These are phyloP conservation scores for Catharus bicknelli DNA, from an alignment of 2,113 vertebrate genomes.

Conservation along the genomic window DNA sequence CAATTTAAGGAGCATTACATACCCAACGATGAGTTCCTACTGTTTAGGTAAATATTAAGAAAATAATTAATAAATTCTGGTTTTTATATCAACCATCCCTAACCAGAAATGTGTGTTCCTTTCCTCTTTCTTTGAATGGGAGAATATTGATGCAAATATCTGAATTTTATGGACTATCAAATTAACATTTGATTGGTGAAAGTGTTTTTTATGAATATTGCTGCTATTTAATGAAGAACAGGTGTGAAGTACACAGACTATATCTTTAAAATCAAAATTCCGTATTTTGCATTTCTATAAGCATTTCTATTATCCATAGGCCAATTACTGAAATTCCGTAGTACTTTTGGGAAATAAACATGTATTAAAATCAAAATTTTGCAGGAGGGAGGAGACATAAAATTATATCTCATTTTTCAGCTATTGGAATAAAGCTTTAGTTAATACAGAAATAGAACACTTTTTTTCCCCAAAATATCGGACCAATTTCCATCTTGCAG, in stretches of 20 bases:
- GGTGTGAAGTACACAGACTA: neutral
- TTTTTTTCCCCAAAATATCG: neutral
- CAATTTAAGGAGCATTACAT: slow-evolving; percentile 87
- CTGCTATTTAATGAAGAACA: neutral
- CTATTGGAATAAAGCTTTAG: neutral
- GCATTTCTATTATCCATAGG: neutral
- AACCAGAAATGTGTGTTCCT: neutral
- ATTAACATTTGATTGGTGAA: neutral
- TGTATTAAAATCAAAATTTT: neutral
- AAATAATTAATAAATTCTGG: neutral
- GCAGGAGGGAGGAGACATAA: neutral
- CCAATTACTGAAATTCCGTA: neutral
- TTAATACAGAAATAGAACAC: neutral
- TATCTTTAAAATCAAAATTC: neutral
- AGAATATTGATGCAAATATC: neutral
- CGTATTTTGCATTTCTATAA: neutral
- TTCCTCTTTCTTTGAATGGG: neutral
- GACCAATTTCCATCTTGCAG: neutral
- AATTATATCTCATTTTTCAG: neutral
- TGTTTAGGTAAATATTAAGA: slow-evolving; percentile 83
- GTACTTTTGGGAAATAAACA: neutral
- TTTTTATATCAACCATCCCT: neutral
- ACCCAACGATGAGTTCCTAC: slow-evolving; percentile 80
- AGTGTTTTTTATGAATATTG: neutral
- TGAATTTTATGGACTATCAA: neutral